Evolutionary conservation across 37 sponge, comb jelly and placozoan species (phyloP).

Genomic region (Agelas oroides): DNA sequence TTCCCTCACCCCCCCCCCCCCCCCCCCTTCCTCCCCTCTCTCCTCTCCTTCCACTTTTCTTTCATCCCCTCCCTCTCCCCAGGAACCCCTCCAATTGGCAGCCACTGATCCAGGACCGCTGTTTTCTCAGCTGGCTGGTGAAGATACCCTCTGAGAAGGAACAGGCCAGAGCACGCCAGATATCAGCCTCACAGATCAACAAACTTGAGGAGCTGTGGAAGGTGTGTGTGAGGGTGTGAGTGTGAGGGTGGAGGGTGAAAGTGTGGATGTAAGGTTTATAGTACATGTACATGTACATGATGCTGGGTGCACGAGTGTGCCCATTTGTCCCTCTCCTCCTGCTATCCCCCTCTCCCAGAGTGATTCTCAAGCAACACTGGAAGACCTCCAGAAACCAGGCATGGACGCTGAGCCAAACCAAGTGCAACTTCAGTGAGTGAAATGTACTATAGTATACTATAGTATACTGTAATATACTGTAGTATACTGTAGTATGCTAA

Average conservation of each 20-base stretch:
- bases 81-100: constrained; percentile 94
- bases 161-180: constrained; percentile 92
- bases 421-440: constrained; percentile 75
- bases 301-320: background rate
- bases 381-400: constrained; percentile 94
- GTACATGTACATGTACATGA: background rate
- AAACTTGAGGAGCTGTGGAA: constrained; percentile 98
- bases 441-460: no score
- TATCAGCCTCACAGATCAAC: constrained; percentile 92
- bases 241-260: no score
- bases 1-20: no score
- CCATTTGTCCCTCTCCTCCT: background rate
- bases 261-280: background rate
- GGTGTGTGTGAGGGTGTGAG: no score
- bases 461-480: no score
- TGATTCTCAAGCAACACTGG: constrained; percentile 78
- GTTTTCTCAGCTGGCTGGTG: constrained; percentile 90
- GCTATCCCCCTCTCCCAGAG: no score
- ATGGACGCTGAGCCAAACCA: constrained; percentile 92
- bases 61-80: no score
- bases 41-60: no score
- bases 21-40: background rate
- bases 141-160: constrained; percentile 95
- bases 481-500: no score
- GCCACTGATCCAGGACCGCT: constrained; percentile 89